Percentiles rank a stretch among this genome's conserved stretches.
Evolutionary conservation across 2,113 vertebrate genomes (phyloP).

Genomic region (Triplophysa tibetana): DNA sequence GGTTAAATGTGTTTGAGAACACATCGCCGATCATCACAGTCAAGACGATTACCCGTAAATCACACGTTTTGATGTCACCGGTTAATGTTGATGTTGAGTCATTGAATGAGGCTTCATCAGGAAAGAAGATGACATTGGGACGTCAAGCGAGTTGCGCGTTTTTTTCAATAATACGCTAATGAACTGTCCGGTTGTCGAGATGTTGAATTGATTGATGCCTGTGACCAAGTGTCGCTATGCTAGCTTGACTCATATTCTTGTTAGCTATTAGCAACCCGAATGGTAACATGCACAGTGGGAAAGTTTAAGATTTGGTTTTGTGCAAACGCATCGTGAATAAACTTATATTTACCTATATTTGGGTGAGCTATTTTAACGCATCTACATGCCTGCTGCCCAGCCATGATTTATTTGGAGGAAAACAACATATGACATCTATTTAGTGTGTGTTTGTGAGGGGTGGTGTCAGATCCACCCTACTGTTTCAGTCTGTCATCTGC

Average conservation of each 20-base stretch:
- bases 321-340: too few species aligned
- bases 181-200: too few species aligned
- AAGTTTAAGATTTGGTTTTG: too few species aligned
- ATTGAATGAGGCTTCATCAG: neutral
- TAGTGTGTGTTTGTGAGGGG: slow-evolving; percentile 33
- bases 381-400: neutral
- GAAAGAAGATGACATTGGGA: neutral
- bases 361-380: neutral
- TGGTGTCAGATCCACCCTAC: slow-evolving; percentile 10
- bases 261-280: neutral
- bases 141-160: neutral
- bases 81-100: neutral
- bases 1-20: neutral
- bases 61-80: neutral
- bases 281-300: neutral
- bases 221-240: neutral
- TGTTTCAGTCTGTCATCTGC: slow-evolving; percentile 27
- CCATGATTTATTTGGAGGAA: slow-evolving; percentile 3
- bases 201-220: neutral
- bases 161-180: neutral
- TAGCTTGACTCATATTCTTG: neutral
- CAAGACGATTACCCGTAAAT: slow-evolving; percentile 7
- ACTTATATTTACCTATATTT: neutral
- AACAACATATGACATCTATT: slow-evolving; percentile 1
- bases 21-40: neutral